phyloP scores from a whole-genome alignment of 2,888 invertebrate genomes.

The Acrocyrtus sp. region DNA sequence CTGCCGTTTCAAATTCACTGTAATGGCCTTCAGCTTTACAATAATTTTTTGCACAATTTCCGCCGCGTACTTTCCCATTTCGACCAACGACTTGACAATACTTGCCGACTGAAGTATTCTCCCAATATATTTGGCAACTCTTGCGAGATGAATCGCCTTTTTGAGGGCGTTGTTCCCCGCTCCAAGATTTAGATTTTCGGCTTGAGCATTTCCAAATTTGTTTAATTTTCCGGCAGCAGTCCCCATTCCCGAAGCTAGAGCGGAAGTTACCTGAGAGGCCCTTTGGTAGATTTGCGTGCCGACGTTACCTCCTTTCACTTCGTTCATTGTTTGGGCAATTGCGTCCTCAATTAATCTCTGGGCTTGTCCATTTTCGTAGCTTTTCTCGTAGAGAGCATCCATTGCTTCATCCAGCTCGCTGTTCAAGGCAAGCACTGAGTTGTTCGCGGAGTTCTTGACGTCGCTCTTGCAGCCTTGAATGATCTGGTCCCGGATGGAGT shows the following conservation, averaged over 20 bases:
- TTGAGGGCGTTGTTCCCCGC: background rate
- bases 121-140: background rate
- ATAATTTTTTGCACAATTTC: background rate
- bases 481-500: background rate
- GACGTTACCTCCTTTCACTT: background rate
- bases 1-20: background rate
- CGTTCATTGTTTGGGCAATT: background rate
- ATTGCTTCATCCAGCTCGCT: background rate
- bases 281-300: background rate
- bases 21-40: background rate
- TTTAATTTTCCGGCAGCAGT: background rate
- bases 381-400: conserved; percentile 4
- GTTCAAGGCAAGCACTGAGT: background rate
- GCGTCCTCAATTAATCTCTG: background rate
- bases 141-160: background rate
- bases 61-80: background rate
- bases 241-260: background rate
- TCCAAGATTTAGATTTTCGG: background rate
- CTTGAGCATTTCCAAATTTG: background rate
- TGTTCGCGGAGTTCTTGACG: background rate
- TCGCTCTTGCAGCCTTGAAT: background rate
- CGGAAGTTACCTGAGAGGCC: background rate
- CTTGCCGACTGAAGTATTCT: background rate
- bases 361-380: conserved; percentile 8
- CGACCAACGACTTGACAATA: background rate